Percentiles rank a stretch among this genome's conserved stretches.
Conservation (phyloP, 2,797 vertebrate genomes). For the Anas capensis region DNA sequence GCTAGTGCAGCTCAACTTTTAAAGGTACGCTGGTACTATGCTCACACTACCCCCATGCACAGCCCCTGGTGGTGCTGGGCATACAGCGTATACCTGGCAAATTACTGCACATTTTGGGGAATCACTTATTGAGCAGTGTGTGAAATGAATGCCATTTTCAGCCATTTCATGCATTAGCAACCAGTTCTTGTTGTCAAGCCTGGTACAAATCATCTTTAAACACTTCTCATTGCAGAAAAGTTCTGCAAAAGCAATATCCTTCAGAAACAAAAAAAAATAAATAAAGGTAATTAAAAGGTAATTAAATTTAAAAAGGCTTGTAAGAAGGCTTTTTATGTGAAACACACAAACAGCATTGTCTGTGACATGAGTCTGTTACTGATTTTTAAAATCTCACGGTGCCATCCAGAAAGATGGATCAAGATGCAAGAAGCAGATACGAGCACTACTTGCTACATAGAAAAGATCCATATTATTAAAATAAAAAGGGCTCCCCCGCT, state of each 20-base stretch:
- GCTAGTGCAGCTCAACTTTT: fast-evolving
- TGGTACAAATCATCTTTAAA: background rate
- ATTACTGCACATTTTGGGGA: background rate
- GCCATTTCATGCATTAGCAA: background rate
- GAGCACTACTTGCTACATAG: background rate
- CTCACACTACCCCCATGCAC: background rate
- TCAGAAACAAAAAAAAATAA: background rate
- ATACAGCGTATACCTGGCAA: background rate
- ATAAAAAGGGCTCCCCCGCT: background rate
- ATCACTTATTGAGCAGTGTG: fast-evolving
- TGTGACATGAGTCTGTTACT: background rate
- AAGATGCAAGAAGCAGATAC: background rate
- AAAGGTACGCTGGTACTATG: background rate
- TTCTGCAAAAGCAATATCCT: background rate
- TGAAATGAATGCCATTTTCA: background rate
- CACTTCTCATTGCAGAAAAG: background rate
- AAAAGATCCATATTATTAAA: background rate
- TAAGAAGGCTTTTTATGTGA: background rate
- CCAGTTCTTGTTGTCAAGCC: background rate
- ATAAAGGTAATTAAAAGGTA: background rate
- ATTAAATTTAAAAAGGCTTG: background rate
- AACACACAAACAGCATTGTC: background rate
- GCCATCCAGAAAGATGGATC: background rate
- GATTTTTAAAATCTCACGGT: background rate
- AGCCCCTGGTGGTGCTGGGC: background rate